Percentiles rank a stretch among this genome's conserved stretches.
These are phyloP conservation scores for Grammomys dolichurus DNA, from an alignment of 2,113 vertebrate species.

Conservation along the genomic window DNA sequence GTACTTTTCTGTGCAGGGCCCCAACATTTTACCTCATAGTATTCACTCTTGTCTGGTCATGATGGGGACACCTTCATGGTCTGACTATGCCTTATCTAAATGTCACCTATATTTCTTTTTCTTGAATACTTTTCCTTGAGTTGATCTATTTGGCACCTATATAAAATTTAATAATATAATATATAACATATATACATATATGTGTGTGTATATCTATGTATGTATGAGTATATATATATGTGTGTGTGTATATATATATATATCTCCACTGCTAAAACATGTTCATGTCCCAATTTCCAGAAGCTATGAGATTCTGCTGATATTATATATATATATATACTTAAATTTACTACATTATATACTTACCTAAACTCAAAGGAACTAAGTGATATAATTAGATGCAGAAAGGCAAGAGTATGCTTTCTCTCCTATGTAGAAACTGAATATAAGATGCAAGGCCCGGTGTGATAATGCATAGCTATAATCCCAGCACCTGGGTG, in stretches of 20 bases:
- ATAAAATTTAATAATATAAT: neutral
- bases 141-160: neutral
- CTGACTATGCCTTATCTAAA: neutral
- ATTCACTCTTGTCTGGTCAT: neutral
- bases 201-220: neutral
- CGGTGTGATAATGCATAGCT: neutral
- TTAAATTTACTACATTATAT: neutral
- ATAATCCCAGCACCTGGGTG: neutral
- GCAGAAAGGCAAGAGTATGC: neutral
- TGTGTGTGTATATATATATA: neutral
- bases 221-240: neutral
- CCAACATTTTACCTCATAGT: neutral
- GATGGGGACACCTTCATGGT: neutral
- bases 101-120: neutral
- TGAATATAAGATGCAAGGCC: neutral
- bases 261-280: neutral
- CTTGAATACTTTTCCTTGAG: conserved; percentile 45
- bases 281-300: neutral
- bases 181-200: neutral
- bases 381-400: neutral
- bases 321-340: neutral
- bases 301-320: neutral
- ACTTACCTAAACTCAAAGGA: conserved; percentile 32
- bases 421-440: neutral
- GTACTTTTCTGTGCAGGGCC: neutral